Conservation (phyloP, 2,888 invertebrate species). For the Archips xylosteana region DNA sequence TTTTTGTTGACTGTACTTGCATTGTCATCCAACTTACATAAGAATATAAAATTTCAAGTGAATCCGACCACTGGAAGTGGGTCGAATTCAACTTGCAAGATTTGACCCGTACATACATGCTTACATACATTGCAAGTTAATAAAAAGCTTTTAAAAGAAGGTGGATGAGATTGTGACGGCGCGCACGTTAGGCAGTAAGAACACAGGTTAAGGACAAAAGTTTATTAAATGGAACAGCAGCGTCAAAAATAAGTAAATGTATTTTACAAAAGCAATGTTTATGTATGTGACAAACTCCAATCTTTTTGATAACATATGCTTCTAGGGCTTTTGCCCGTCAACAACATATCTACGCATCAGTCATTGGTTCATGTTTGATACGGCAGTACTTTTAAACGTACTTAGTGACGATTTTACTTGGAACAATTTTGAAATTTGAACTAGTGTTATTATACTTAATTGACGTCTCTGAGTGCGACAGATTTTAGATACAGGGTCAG, state of each 20-base stretch:
- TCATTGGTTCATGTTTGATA: constrained; percentile 50
- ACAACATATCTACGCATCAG: not conserved
- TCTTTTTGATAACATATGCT: constrained; percentile 15
- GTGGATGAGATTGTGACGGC: too few species aligned
- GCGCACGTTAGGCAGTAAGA: not conserved
- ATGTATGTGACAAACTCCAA: not conserved
- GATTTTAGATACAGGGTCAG: too few species aligned
- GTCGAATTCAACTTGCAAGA: too few species aligned
- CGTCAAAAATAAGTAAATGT: not conserved
- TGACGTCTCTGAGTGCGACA: not conserved
- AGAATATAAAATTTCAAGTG: too few species aligned
- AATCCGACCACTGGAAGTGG: too few species aligned
- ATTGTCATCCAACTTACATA: too few species aligned
- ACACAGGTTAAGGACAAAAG: not conserved
- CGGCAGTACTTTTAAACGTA: constrained; percentile 29
- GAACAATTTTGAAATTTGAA: too few species aligned
- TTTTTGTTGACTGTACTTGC: too few species aligned
- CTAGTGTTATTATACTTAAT: not conserved
- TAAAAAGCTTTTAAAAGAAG: too few species aligned
- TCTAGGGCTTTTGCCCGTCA: not conserved
- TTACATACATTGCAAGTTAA: too few species aligned
- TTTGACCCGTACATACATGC: too few species aligned
- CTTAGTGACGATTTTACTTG: too few species aligned
- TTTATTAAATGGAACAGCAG: not conserved
- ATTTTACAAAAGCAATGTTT: constrained; percentile 3